Evolutionary conservation across 1,140 invertebrate species (phyloP).

Genomic region (Drosophila sp.): DNA sequence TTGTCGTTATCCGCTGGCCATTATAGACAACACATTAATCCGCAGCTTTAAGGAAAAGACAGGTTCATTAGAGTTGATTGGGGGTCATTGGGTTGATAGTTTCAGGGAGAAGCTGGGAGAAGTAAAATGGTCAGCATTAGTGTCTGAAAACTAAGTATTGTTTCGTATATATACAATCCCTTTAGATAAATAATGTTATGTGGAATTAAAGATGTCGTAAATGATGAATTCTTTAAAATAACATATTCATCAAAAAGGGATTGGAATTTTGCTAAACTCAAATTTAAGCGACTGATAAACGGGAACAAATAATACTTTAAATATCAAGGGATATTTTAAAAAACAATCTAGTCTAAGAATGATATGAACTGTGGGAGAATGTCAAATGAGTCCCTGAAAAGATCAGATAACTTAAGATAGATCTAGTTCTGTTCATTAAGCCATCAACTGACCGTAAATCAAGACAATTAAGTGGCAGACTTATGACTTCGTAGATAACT

Average conservation of each 20-base stretch:
- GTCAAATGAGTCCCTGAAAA: neutral
- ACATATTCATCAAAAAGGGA: neutral
- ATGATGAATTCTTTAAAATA: too few species aligned
- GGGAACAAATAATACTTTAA: too few species aligned
- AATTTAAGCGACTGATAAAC: too few species aligned
- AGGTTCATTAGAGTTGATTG: slow-evolving; percentile 16
- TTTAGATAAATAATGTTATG: too few species aligned
- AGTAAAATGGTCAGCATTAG: too few species aligned
- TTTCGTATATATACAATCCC: too few species aligned
- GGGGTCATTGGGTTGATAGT: slow-evolving; percentile 2
- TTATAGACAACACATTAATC: slow-evolving; percentile 63
- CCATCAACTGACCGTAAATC: neutral
- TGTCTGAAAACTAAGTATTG: too few species aligned
- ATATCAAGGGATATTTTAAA: too few species aligned
- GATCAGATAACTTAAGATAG: neutral
- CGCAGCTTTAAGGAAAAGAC: slow-evolving; percentile 22
- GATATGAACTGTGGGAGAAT: too few species aligned
- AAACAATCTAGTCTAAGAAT: too few species aligned
- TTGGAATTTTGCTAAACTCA: too few species aligned
- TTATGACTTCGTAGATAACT: neutral
- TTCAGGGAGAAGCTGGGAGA: neutral
- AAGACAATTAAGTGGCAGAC: neutral
- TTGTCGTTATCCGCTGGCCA: slow-evolving; percentile 42
- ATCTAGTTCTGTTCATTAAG: neutral
- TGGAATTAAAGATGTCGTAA: too few species aligned